These are phyloP conservation scores for Cydia amplana DNA, from an alignment of 1,140 invertebrate genomes.

Conservation along the genomic window DNA sequence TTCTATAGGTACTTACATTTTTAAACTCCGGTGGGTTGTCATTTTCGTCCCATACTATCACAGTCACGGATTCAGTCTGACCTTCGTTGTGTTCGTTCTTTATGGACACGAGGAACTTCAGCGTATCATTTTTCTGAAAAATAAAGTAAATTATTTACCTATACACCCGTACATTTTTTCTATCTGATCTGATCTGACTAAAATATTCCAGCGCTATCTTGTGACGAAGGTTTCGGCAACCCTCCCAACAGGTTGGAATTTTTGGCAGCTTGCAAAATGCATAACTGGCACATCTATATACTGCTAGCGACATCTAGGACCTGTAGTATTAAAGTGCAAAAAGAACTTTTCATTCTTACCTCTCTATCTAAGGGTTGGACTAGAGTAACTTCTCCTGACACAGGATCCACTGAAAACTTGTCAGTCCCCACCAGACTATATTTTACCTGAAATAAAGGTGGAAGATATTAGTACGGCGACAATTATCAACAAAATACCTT, in stretches of 20 bases:
- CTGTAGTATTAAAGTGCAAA: no score
- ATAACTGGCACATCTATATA: no score
- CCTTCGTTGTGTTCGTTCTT: constrained; percentile 86
- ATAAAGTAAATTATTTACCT: constrained; percentile 38
- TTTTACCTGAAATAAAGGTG: constrained; percentile 69
- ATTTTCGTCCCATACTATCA: constrained; percentile 93
- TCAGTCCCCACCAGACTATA: constrained; percentile 91
- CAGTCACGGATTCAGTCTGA: constrained; percentile 89
- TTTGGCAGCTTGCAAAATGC: no score
- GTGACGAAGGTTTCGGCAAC: no score
- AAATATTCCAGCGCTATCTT: no score
- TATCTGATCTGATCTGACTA: no score
- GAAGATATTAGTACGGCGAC: constrained; percentile 2
- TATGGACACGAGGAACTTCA: constrained; percentile 87
- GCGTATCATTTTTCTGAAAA: constrained; percentile 85
- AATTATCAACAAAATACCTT: not conserved
- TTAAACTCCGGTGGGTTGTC: constrained; percentile 92
- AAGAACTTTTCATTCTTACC: constrained; percentile 74
- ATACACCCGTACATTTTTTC: no score
- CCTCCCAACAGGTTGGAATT: no score
- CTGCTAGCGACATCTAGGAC: no score
- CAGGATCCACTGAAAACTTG: constrained; percentile 86
- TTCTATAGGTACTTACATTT: constrained; percentile 81
- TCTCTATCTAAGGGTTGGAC: constrained; percentile 90
- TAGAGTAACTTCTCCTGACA: constrained; percentile 89